phyloP scores from a whole-genome alignment of 2,113 vertebrate species.

The Arizona elegans region DNA sequence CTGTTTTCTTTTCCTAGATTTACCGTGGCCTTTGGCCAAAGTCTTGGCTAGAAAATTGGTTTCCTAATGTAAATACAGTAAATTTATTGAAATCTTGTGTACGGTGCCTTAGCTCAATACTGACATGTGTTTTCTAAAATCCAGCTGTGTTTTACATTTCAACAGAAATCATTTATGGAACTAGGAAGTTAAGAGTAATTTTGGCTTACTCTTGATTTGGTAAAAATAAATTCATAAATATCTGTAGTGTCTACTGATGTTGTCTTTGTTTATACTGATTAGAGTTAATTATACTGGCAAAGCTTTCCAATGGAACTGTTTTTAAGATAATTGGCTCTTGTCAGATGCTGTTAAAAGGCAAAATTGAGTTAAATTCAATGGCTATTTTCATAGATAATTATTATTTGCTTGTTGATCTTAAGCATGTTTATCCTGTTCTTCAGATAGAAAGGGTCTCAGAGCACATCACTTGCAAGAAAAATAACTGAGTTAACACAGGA shows the following conservation, averaged over 20 bases:
- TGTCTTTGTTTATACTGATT: constrained; percentile 59
- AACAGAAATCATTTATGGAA: constrained; percentile 27
- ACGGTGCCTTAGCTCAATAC: constrained; percentile 4
- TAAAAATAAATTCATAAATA: constrained; percentile 36
- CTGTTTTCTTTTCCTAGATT: neutral
- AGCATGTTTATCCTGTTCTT: neutral
- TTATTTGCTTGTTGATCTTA: neutral
- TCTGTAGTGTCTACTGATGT: constrained; percentile 40
- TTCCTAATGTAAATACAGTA: constrained; percentile 17
- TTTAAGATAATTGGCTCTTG: neutral
- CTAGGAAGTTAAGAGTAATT: constrained; percentile 46
- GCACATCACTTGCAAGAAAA: neutral
- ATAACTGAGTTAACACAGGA: neutral
- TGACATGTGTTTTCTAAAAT: constrained; percentile 29
- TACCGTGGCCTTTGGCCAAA: neutral
- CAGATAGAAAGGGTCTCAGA: neutral
- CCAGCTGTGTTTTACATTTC: constrained; percentile 62
- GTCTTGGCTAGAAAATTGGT: neutral
- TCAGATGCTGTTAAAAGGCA: constrained; percentile 35
- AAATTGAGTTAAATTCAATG: constrained; percentile 5
- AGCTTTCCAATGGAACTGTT: constrained; percentile 38
- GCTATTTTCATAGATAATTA: neutral
- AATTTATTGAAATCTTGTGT: constrained; percentile 28
- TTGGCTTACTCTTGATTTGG: constrained; percentile 53
- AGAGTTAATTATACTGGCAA: constrained; percentile 51